These are phyloP conservation scores for Montipora cactus DNA, from an alignment of 64 coral and sea anemone species.

Conservation along the genomic window DNA sequence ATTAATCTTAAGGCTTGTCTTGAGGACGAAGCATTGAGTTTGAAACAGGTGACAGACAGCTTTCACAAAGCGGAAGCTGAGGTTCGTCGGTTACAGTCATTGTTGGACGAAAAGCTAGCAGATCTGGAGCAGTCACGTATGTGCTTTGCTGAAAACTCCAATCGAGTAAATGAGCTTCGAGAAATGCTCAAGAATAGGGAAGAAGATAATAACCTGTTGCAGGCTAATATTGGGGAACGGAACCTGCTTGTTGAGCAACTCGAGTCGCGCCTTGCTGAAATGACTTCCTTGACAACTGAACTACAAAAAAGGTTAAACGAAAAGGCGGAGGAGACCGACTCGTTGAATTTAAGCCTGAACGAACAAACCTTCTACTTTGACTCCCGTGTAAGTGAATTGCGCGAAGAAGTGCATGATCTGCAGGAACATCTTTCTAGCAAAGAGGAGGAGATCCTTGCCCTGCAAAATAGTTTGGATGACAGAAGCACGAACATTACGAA, in stretches of 20 bases:
- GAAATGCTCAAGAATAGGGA: conserved; percentile 48
- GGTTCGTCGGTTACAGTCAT: background rate
- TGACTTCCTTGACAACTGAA: background rate
- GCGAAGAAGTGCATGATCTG: background rate
- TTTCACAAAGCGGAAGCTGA: background rate
- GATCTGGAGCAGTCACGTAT: conserved; percentile 19
- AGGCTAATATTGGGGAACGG: conserved; percentile 30
- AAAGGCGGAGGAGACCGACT: background rate
- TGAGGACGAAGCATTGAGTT: background rate
- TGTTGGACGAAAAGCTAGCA: background rate
- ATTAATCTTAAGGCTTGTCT: background rate
- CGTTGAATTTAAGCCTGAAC: conserved; percentile 9
- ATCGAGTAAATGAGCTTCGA: conserved; percentile 18
- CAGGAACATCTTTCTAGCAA: background rate
- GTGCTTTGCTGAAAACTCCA: conserved; percentile 12
- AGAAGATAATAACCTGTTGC: conserved; percentile 27
- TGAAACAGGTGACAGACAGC: conserved; percentile 4
- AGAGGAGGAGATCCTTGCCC: conserved; percentile 23
- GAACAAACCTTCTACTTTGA: conserved; percentile 18
- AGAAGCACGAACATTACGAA: conserved; percentile 20
- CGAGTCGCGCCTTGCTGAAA: background rate
- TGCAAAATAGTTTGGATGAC: conserved; percentile 59
- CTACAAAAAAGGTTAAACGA: background rate
- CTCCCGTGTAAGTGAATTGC: background rate
- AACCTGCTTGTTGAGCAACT: background rate